These are phyloP conservation scores for Sarcophaga bullata DNA, from an alignment of 1,140 invertebrate genomes.

Conservation along the genomic window DNA sequence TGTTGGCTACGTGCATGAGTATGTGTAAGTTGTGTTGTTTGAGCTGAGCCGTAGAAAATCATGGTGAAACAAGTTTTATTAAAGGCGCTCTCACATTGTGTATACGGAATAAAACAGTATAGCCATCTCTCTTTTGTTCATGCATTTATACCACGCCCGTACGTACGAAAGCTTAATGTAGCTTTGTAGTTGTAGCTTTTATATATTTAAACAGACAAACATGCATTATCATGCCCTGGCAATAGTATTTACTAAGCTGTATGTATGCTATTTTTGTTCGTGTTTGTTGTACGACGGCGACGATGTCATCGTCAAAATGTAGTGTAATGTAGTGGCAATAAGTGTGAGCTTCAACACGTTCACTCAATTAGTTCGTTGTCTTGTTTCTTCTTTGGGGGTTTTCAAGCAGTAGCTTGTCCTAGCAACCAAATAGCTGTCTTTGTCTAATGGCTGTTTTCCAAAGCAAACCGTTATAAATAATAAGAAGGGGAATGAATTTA, in stretches of 20 bases:
- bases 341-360: constrained; percentile 40
- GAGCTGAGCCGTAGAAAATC: too few relatives aligned
- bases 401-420: background rate
- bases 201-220: constrained; percentile 37
- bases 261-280: background rate
- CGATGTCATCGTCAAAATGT: background rate
- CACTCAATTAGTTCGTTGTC: constrained; percentile 30
- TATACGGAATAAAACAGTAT: background rate
- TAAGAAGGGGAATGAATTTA: background rate
- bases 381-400: constrained; percentile 62
- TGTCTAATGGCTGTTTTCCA: constrained; percentile 2
- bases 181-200: constrained; percentile 43
- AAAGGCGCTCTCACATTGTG: background rate
- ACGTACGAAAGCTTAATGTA: constrained; percentile 33
- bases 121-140: background rate
- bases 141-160: constrained; percentile 42
- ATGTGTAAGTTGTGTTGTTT: background rate
- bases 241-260: too few relatives aligned
- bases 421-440: constrained; percentile 40
- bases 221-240: too few relatives aligned
- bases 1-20: constrained; percentile 33
- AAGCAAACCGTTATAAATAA: constrained; percentile 29
- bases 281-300: background rate
- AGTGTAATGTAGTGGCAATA: background rate
- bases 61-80: constrained; percentile 36